Evolutionary conservation across 2,888 invertebrate genomes (phyloP).

Genomic region (Caenorhabditis virilis): DNA sequence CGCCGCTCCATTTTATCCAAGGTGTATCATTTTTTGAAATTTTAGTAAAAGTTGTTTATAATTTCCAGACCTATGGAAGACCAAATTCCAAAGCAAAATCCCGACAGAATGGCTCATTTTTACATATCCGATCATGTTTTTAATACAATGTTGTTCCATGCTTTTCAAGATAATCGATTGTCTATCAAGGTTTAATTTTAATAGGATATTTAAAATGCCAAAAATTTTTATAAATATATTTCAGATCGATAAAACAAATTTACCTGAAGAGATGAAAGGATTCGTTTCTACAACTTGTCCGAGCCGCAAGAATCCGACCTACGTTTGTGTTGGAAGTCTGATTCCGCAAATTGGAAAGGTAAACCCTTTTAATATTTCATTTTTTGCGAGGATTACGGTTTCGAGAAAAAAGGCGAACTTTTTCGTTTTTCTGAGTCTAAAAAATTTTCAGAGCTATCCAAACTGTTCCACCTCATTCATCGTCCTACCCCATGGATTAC

Average conservation of each 20-base stretch:
- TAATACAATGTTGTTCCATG: constrained; percentile 64
- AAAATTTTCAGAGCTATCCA: constrained; percentile 52
- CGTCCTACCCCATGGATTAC: constrained; percentile 62
- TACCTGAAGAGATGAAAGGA: constrained; percentile 53
- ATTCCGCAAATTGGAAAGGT: constrained; percentile 34
- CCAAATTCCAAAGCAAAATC: constrained; percentile 25
- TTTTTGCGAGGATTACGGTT: too few relatives aligned
- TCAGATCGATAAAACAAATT: constrained; percentile 44
- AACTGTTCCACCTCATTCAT: constrained; percentile 63
- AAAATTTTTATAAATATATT: constrained; percentile 6
- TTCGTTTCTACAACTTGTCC: constrained; percentile 59
- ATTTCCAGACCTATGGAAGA: constrained; percentile 46
- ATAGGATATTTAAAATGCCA: background rate
- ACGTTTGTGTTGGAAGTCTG: constrained; percentile 30
- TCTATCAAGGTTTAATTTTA: constrained; percentile 50
- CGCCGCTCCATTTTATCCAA: constrained; percentile 62
- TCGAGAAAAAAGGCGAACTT: too few relatives aligned
- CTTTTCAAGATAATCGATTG: constrained; percentile 62
- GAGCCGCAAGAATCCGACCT: constrained; percentile 17
- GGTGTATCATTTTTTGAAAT: constrained; percentile 9
- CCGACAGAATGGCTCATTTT: constrained; percentile 60
- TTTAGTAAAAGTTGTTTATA: background rate
- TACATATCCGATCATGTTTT: constrained; percentile 64
- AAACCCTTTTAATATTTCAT: too few relatives aligned
- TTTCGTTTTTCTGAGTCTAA: too few relatives aligned